Conservation (phyloP, 1,140 invertebrate genomes). For the Andrena cerasifolii region DNA sequence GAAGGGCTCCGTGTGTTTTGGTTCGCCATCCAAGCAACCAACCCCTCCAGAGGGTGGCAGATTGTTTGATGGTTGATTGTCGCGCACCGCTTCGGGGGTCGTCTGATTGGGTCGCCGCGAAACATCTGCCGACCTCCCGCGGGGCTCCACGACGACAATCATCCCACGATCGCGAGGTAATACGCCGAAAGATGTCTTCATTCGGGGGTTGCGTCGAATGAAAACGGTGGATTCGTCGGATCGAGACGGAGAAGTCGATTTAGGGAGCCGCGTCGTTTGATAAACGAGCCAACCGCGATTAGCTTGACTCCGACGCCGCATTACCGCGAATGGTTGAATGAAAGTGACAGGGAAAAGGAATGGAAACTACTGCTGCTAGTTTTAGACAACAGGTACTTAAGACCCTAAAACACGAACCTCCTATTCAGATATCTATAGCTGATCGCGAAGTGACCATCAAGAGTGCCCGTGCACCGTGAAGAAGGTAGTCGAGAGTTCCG, state of each 20-base stretch:
- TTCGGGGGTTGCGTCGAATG: constrained; percentile 66
- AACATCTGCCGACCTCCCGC: constrained; percentile 82
- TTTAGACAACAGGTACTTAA: too few relatives aligned
- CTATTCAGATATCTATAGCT: background rate
- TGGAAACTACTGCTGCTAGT: too few relatives aligned
- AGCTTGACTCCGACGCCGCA: too few relatives aligned
- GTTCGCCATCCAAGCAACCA: constrained; percentile 72
- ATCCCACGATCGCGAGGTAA: constrained; percentile 80
- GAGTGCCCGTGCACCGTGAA: too few relatives aligned
- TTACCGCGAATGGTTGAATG: too few relatives aligned
- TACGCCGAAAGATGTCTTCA: constrained; percentile 80
- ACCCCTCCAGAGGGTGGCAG: constrained; percentile 73
- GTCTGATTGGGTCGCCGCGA: constrained; percentile 81
- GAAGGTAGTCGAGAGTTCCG: background rate
- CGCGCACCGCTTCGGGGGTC: constrained; percentile 79
- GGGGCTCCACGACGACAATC: constrained; percentile 81
- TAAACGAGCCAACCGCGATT: constrained; percentile 20
- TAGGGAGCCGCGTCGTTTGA: constrained; percentile 7
- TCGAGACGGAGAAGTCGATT: constrained; percentile 24
- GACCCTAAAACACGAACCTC: too few relatives aligned
- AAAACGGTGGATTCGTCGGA: constrained; percentile 72
- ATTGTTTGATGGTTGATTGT: constrained; percentile 82
- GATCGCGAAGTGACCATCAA: background rate
- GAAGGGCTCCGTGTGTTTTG: constrained; percentile 69
- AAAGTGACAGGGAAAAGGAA: too few relatives aligned